phyloP scores from a whole-genome alignment of 1,140 invertebrate species.

The Zophobas morio region DNA sequence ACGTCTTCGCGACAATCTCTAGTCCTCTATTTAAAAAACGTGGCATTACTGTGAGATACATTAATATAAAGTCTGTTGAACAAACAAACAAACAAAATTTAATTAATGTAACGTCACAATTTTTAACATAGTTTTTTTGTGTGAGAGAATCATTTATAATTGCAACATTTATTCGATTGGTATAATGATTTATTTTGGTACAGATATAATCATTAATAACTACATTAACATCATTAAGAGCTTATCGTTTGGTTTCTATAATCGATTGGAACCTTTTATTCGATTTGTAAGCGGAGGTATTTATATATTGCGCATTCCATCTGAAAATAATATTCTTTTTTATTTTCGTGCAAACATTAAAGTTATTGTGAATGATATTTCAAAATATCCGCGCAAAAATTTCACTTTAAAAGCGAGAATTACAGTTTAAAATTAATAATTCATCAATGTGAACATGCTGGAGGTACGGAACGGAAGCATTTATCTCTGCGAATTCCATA shows the following conservation, averaged over 20 bases:
- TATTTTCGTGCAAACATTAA: no score
- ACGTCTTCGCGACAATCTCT: no score
- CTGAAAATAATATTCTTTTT: no score
- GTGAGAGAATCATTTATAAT: not conserved
- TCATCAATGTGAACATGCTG: conserved; percentile 16
- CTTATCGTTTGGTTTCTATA: conserved; percentile 15
- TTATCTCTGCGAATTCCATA: conserved; percentile 13
- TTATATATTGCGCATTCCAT: not conserved
- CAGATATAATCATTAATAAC: conserved; percentile 31
- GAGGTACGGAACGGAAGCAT: conserved; percentile 32
- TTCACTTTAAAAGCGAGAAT: conserved; percentile 17
- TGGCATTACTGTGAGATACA: no score
- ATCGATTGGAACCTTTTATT: no score
- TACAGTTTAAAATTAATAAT: conserved; percentile 33
- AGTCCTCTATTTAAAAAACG: no score
- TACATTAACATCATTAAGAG: conserved; percentile 33
- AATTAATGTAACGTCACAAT: not conserved
- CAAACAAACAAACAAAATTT: no score
- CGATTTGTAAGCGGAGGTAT: no score
- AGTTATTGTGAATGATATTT: not conserved
- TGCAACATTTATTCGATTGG: conserved; percentile 5
- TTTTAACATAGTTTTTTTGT: conserved; percentile 14
- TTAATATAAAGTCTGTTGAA: no score
- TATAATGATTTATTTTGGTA: conserved; percentile 26
- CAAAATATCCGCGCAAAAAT: not conserved